Evolutionary conservation across 2,888 invertebrate species (phyloP).

Genomic region (Eretmocerus hayati): DNA sequence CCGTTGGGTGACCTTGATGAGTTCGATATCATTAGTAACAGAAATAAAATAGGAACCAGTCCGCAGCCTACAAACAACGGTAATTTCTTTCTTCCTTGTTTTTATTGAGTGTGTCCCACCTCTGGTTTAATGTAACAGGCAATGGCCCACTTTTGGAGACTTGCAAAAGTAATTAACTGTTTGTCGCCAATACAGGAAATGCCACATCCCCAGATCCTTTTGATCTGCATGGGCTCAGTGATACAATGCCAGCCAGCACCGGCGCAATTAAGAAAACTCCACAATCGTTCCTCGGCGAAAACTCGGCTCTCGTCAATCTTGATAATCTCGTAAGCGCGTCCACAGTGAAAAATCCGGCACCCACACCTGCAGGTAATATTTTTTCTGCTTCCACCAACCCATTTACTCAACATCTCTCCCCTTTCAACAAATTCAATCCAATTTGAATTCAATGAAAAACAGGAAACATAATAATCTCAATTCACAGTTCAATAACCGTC

Average conservation of each 20-base stretch:
- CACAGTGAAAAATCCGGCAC: constrained; percentile 42
- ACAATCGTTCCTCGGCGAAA: constrained; percentile 93
- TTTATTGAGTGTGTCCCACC: no score
- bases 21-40: constrained; percentile 79
- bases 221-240: constrained; percentile 59
- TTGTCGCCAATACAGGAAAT: constrained; percentile 36
- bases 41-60: constrained; percentile 51
- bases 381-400: background rate
- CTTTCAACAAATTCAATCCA: no score
- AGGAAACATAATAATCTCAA: no score
- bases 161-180: no score
- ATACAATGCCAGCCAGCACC: constrained; percentile 50
- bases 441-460: no score
- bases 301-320: constrained; percentile 92
- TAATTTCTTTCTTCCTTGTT: no score
- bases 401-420: background rate
- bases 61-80: constrained; percentile 41
- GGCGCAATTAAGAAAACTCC: constrained; percentile 80
- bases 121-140: no score
- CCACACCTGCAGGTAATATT: constrained; percentile 48
- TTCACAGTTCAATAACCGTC: background rate
- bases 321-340: constrained; percentile 81
- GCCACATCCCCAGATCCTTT: constrained; percentile 59
- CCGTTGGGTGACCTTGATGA: constrained; percentile 73
- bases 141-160: no score